phyloP scores from a whole-genome alignment of 1,140 invertebrate species.

The Bombus breviceps region DNA sequence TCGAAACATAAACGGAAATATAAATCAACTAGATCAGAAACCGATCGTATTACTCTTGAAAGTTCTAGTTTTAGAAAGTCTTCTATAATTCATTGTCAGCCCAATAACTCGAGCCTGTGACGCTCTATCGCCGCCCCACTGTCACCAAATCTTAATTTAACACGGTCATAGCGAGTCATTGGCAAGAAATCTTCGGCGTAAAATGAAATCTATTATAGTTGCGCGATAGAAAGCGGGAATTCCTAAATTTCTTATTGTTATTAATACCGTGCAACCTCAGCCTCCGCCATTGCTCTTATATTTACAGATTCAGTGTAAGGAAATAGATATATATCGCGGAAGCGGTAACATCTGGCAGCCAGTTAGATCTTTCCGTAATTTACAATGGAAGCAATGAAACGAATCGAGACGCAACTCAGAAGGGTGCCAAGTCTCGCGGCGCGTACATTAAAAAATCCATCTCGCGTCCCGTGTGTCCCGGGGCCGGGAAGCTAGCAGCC shows the following conservation, averaged over 20 bases:
- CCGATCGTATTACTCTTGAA: not conserved
- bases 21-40: too few relatives aligned
- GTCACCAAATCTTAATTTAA: slow-evolving; percentile 39
- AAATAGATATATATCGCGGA: slow-evolving; percentile 59
- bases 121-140: not conserved
- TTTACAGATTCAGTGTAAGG: not conserved
- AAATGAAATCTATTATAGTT: not conserved
- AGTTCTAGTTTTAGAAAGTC: too few relatives aligned
- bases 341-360: slow-evolving; percentile 36
- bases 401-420: slow-evolving; percentile 1
- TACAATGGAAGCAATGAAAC: slow-evolving; percentile 6
- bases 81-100: not conserved
- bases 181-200: not conserved
- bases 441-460: slow-evolving; percentile 45
- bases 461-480: slow-evolving; percentile 31
- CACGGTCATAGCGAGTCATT: not conserved
- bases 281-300: not conserved
- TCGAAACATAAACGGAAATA: not conserved
- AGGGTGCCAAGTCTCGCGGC: slow-evolving; percentile 56
- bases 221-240: slow-evolving; percentile 28
- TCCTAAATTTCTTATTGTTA: slow-evolving; percentile 18
- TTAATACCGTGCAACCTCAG: slow-evolving; percentile 14
- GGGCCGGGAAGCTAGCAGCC: slow-evolving; percentile 26
- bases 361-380: slow-evolving; percentile 32
- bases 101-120: not conserved